Evolutionary conservation across 2,888 invertebrate genomes (phyloP), one percentile per base, ranked within the genome.

Genomic region (Pammene fasciana): DNA sequence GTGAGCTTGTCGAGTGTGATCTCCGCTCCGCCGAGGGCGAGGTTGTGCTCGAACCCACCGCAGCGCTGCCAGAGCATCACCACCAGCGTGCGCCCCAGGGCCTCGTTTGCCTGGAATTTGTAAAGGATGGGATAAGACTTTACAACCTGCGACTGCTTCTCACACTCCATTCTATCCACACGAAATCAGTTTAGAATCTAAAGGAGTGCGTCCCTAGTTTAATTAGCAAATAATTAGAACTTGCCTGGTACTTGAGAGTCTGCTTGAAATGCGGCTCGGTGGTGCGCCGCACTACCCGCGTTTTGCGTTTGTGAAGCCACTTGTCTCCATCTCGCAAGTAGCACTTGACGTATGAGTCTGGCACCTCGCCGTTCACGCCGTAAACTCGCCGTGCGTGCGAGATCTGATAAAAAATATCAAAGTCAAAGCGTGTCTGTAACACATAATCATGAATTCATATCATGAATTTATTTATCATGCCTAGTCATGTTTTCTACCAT

Each of bases 11-110:
- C 97, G 74, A 98, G 93, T 74, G 96, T 95, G 74, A 98, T 95
- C 88, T 98, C 97, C 0, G 96, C 97, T 56, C 97, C 97, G 11
- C 98, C 98, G 52, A 98, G 91, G 54, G 93, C 93, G 54, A 92
- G 84, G 83, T 97, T 97, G 86, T 97, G 97, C 82, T 97, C 97
- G 86, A 97, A 97, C 4, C 97, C 96, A 71, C 97, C 96, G 83
- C 97, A 97, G 71, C 96, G 95, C 82, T 98, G 97, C 98, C 98
- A 98, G 60, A 98, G 94, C 96, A 97, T 97, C 65, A 98, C 97
- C 75, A 98, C 95, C 74, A 98, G 94, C 72, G 96, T 96, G 67
- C 98, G 94, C 0, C 96, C 96, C 36, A 96, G 93, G 0, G 96
- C 95, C 83, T 97, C 96, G 79, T 94, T 95, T 14, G 95, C 95